These are phyloP conservation scores for Machimus rusticus DNA, from an alignment of 2,888 invertebrate genomes.

Conservation along the genomic window DNA sequence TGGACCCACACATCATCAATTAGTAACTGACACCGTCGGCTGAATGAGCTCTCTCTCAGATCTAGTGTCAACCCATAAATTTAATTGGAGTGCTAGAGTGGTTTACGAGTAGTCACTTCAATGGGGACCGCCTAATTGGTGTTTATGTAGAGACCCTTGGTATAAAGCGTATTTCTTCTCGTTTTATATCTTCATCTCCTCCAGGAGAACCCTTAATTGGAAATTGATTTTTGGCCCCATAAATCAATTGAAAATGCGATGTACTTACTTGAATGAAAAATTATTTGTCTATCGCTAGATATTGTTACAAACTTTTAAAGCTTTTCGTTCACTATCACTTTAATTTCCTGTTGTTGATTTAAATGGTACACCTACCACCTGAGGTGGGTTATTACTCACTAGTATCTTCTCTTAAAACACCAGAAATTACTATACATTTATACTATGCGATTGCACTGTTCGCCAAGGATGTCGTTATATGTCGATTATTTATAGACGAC, in stretches of 20 bases:
- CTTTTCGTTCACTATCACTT: background rate
- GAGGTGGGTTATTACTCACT: background rate
- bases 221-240: conserved; percentile 7
- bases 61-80: conserved; percentile 42
- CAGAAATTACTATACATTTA: background rate
- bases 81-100: conserved; percentile 35
- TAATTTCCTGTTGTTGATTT: background rate
- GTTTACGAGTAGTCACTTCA: conserved; percentile 21
- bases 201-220: conserved; percentile 2
- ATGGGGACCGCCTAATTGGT: conserved; percentile 30
- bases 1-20: conserved; percentile 42
- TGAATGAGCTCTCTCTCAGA: background rate
- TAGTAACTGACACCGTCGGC: conserved; percentile 37
- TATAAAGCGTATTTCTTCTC: background rate
- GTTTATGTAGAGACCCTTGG: background rate
- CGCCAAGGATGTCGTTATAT: conserved; percentile 16
- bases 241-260: conserved; percentile 10
- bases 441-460: background rate
- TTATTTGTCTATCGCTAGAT: background rate
- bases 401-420: background rate
- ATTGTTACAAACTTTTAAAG: background rate
- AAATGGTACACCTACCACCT: background rate
- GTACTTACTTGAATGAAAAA: conserved; percentile 7
- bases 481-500: background rate
- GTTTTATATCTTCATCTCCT: background rate